These are phyloP conservation scores for Nycticebus coucang DNA, from an alignment of 2,113 vertebrate genomes.

Conservation along the genomic window DNA sequence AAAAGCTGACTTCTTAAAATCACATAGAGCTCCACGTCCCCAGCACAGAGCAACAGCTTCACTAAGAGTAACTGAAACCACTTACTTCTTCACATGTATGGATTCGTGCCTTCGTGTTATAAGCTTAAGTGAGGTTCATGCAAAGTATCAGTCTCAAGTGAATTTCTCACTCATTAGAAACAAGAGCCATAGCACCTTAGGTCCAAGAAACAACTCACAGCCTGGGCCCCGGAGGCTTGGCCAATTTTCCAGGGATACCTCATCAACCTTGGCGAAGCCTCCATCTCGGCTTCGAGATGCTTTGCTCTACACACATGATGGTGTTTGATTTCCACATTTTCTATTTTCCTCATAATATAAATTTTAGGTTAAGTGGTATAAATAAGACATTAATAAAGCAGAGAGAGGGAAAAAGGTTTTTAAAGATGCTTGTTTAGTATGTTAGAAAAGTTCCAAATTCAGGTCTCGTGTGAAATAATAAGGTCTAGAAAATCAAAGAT, in stretches of 20 bases:
- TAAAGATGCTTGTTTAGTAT: not conserved
- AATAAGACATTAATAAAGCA: not conserved
- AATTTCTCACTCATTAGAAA: not conserved
- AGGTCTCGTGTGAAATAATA: not conserved
- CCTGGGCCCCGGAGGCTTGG: not conserved
- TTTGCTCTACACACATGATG: not conserved
- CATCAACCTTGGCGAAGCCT: not conserved
- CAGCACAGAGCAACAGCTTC: not conserved
- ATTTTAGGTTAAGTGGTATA: not conserved
- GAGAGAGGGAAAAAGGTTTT: not conserved
- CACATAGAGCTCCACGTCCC: not conserved
- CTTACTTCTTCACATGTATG: not conserved
- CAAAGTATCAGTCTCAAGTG: not conserved
- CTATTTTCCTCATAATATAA: not conserved
- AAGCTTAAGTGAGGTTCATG: not conserved
- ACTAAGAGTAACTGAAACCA: not conserved
- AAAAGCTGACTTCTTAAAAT: constrained; percentile 27
- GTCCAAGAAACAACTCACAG: not conserved
- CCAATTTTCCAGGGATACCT: not conserved
- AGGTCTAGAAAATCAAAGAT: not conserved
- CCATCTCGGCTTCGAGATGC: not conserved
- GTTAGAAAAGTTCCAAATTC: not conserved
- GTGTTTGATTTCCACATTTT: not conserved
- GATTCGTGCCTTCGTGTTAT: not conserved
- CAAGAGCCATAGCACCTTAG: not conserved